A percentile compares a stretch with the other conserved stretches of the same genome.
phyloP scores from a whole-genome alignment of 2,888 invertebrate genomes.

The Reticulitermes lucifugus region DNA sequence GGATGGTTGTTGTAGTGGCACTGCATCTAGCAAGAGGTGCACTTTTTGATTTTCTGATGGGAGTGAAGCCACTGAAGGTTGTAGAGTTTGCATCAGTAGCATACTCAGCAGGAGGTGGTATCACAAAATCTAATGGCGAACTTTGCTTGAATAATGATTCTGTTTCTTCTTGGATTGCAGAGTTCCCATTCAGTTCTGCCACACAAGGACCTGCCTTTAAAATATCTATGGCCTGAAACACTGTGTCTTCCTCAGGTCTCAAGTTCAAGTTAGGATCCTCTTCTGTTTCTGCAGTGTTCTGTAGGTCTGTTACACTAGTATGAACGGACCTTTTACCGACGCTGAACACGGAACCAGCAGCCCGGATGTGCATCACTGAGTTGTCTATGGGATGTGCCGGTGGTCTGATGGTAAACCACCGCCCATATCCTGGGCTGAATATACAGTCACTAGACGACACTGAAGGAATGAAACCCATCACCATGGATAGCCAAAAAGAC shows the following conservation, averaged over 20 bases:
- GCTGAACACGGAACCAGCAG: constrained; percentile 60
- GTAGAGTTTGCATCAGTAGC: constrained; percentile 51
- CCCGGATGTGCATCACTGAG: constrained; percentile 60
- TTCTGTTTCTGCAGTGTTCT: constrained; percentile 9
- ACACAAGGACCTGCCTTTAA: constrained; percentile 21
- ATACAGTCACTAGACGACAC: constrained; percentile 58
- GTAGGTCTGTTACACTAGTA: constrained; percentile 52
- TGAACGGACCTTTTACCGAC: constrained; percentile 56
- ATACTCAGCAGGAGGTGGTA: constrained; percentile 60
- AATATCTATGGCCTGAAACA: constrained; percentile 28
- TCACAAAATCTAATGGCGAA: constrained; percentile 54
- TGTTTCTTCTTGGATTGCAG: constrained; percentile 55
- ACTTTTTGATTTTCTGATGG: constrained; percentile 53
- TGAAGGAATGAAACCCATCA: constrained; percentile 29
- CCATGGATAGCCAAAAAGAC: background rate
- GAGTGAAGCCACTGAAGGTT: constrained; percentile 39
- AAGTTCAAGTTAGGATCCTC: constrained; percentile 35
- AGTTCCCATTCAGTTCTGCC: constrained; percentile 53
- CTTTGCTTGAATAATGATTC: constrained; percentile 54
- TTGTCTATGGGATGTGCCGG: constrained; percentile 60
- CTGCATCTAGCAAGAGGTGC: constrained; percentile 47
- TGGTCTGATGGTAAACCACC: constrained; percentile 59
- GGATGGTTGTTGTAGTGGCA: background rate
- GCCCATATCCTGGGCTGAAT: constrained; percentile 60
- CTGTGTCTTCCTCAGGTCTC: constrained; percentile 11